Percentiles rank a stretch among this genome's conserved stretches.
phyloP scores from a whole-genome alignment of 2,797 vertebrate genomes.

The Anas flavirostris region DNA sequence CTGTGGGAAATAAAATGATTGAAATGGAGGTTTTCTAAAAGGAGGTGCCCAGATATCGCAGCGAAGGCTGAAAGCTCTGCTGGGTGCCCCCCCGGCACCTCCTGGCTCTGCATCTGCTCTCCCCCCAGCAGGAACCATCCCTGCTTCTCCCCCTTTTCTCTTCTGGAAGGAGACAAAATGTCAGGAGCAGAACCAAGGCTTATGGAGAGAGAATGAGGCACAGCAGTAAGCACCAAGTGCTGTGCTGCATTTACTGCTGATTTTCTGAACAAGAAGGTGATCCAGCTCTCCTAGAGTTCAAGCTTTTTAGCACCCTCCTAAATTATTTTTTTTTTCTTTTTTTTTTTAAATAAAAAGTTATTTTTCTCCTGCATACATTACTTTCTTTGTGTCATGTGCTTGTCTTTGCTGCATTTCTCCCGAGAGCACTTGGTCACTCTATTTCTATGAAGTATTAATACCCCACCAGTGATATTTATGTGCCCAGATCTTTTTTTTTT shows the following conservation, averaged over 20 bases:
- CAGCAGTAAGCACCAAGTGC: neutral
- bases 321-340: neutral
- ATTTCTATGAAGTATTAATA: slow-evolving; percentile 70
- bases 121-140: neutral
- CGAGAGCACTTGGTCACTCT: slow-evolving; percentile 52
- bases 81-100: neutral
- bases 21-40: neutral
- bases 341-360: neutral
- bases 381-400: slow-evolving; percentile 41
- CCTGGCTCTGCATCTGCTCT: neutral
- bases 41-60: neutral
- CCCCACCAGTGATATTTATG: slow-evolving; percentile 88
- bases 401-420: slow-evolving; percentile 52
- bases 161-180: neutral
- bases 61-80: neutral
- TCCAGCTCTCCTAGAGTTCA: neutral
- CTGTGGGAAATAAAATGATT: accelerated
- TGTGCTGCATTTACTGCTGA: neutral
- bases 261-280: neutral
- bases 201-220: neutral
- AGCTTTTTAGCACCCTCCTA: neutral
- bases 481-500: slow-evolving; percentile 81
- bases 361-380: neutral
- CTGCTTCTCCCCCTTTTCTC: neutral
- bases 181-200: neutral